Evolutionary conservation across 1,140 invertebrate genomes (phyloP).

Genomic region (Copidosoma floridanum): DNA sequence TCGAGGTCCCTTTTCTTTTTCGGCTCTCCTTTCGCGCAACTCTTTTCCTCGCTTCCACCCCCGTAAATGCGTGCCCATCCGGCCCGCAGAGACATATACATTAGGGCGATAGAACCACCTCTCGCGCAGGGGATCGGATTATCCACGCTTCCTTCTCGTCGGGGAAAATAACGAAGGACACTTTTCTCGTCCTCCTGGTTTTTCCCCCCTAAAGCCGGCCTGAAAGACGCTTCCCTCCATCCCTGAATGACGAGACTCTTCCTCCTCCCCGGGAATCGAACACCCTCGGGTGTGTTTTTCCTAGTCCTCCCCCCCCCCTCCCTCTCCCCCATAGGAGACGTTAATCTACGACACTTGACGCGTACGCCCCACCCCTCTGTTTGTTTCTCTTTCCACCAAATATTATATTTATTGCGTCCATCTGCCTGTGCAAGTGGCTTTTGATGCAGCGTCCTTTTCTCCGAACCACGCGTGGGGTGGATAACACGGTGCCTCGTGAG

Average conservation of each 20-base stretch:
- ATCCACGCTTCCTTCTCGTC: constrained; percentile 30
- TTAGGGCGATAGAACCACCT: background rate
- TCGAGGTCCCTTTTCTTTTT: background rate
- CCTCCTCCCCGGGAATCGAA: too few relatives aligned
- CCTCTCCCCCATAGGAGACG: constrained; percentile 13
- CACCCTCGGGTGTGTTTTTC: too few relatives aligned
- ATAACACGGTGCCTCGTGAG: too few relatives aligned
- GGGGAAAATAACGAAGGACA: constrained; percentile 42
- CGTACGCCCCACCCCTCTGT: too few relatives aligned
- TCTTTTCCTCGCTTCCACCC: background rate
- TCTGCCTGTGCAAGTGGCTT: too few relatives aligned
- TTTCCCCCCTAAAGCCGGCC: constrained; percentile 22
- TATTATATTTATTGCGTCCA: too few relatives aligned
- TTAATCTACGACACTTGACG: constrained; percentile 8
- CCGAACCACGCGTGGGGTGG: too few relatives aligned
- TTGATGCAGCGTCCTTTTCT: too few relatives aligned
- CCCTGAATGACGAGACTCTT: too few relatives aligned
- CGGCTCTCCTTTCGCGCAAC: background rate
- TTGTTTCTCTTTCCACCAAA: too few relatives aligned
- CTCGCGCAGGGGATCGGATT: constrained; percentile 32
- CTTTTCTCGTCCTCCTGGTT: constrained; percentile 3
- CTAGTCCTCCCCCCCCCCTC: too few relatives aligned
- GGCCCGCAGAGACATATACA: too few relatives aligned
- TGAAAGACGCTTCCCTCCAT: constrained; percentile 15
- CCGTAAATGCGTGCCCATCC: constrained; percentile 4